A percentile compares a stretch with the other conserved stretches of the same genome.
Evolutionary conservation across 1,140 invertebrate genomes (phyloP).

Genomic region (Lepidotrigona ventralis): DNA sequence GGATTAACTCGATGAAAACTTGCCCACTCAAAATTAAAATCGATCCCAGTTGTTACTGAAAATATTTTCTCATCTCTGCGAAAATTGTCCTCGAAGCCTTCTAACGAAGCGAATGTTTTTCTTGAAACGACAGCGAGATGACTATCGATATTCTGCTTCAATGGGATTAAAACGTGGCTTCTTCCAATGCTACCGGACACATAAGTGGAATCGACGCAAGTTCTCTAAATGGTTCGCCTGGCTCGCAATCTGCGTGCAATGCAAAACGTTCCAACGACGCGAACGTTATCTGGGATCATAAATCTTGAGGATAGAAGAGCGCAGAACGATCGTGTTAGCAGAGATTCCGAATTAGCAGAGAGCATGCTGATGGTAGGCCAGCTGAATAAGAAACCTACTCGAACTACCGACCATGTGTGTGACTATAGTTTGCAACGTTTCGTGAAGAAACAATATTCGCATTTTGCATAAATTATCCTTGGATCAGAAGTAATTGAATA

Average conservation of each 20-base stretch:
- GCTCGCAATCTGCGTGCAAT: conserved; percentile 20
- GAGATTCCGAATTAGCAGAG: conserved; percentile 13
- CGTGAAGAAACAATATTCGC: no score
- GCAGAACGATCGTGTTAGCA: conserved; percentile 16
- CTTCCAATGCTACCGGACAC: neutral
- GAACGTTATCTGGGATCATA: conserved; percentile 39
- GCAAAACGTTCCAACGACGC: conserved; percentile 12
- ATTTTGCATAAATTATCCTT: neutral
- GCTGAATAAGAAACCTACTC: neutral
- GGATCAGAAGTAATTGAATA: neutral
- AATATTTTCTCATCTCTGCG: neutral
- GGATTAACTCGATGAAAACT: no score
- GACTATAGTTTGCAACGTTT: neutral
- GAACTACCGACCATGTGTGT: neutral
- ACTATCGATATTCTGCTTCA: neutral
- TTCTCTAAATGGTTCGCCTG: neutral
- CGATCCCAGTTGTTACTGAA: neutral
- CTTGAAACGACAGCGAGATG: neutral
- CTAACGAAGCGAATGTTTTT: neutral
- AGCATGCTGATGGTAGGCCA: neutral
- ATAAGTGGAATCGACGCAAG: neutral
- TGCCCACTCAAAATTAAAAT: no score
- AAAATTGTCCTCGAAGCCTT: neutral
- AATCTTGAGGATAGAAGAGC: conserved; percentile 20
- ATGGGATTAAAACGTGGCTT: neutral